Percentiles rank a stretch among this genome's conserved stretches.
These are phyloP conservation scores for Parus major DNA, from an alignment of 2,113 vertebrate species.

Conservation along the genomic window DNA sequence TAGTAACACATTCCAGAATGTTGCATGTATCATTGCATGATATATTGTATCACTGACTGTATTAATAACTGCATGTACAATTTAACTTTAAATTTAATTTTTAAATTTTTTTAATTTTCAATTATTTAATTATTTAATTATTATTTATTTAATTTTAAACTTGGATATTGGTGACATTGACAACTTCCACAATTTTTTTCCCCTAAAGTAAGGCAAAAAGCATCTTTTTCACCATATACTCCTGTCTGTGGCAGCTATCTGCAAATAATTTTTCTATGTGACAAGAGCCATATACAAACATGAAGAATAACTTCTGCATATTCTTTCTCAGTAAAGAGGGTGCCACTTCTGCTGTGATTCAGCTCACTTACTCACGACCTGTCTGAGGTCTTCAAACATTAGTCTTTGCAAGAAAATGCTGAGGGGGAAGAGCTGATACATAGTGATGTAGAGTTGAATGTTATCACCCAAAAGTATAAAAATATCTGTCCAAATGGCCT, in stretches of 20 bases:
- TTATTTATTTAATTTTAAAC: no score
- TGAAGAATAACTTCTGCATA: not conserved
- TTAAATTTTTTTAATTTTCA: no score
- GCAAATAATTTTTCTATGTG: not conserved
- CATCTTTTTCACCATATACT: not conserved
- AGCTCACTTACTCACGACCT: not conserved
- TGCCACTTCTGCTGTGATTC: not conserved
- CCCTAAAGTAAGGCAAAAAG: not conserved
- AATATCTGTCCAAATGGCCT: not conserved
- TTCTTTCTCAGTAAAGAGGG: not conserved
- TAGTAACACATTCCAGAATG: not conserved
- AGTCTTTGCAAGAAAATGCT: not conserved
- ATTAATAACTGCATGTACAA: not conserved
- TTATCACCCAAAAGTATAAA: not conserved
- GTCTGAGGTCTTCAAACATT: not conserved
- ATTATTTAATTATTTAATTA: no score
- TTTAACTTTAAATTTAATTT: not conserved
- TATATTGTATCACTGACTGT: not conserved
- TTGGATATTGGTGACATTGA: not conserved
- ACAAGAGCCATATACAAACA: not conserved
- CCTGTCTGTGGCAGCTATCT: not conserved
- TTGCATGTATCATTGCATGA: not conserved
- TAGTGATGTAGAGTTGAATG: not conserved
- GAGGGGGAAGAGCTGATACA: not conserved
- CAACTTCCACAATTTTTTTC: not conserved